phyloP scores from a whole-genome alignment of 2,797 vertebrate species.

The Leptatherina wallacei region DNA sequence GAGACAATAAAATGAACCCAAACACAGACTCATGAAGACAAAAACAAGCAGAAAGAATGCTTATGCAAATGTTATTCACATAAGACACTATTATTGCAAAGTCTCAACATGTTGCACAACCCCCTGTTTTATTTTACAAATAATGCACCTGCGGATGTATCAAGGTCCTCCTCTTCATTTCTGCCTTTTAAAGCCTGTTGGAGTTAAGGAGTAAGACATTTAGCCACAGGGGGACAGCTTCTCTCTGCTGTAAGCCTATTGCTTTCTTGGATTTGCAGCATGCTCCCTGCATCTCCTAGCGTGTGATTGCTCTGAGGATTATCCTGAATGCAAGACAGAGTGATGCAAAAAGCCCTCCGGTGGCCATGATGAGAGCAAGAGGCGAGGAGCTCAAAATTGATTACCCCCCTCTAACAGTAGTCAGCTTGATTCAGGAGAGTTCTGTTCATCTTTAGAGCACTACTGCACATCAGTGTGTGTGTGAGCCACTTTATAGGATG shows the following conservation, averaged over 20 bases:
- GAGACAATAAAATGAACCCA: slow-evolving; percentile 63
- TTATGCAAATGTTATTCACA: slow-evolving; percentile 24
- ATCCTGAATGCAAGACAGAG: slow-evolving; percentile 73
- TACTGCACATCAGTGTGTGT: slow-evolving; percentile 31
- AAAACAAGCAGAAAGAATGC: slow-evolving; percentile 21
- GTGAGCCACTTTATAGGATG: slow-evolving; percentile 42
- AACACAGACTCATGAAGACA: slow-evolving; percentile 31
- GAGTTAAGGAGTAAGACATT: slow-evolving; percentile 75
- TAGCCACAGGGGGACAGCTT: slow-evolving; percentile 74
- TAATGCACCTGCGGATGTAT: slow-evolving; percentile 57
- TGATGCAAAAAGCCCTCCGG: slow-evolving; percentile 77
- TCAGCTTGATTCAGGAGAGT: slow-evolving; percentile 60
- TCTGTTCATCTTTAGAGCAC: slow-evolving; percentile 62
- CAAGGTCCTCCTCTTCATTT: slow-evolving; percentile 57
- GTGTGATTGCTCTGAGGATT: slow-evolving; percentile 81
- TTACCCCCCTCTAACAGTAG: slow-evolving; percentile 66
- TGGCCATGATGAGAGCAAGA: slow-evolving; percentile 71
- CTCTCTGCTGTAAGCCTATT: slow-evolving; percentile 75
- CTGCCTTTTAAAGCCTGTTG: slow-evolving; percentile 48
- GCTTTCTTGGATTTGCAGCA: slow-evolving; percentile 71
- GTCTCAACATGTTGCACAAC: slow-evolving; percentile 33
- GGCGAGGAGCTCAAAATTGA: slow-evolving; percentile 72
- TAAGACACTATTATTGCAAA: slow-evolving; percentile 42
- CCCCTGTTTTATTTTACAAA: slow-evolving; percentile 55
- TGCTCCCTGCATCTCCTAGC: slow-evolving; percentile 73